These are phyloP conservation scores for Stegodyphus mimosarum DNA, from an alignment of 1,140 invertebrate genomes.

Conservation along the genomic window DNA sequence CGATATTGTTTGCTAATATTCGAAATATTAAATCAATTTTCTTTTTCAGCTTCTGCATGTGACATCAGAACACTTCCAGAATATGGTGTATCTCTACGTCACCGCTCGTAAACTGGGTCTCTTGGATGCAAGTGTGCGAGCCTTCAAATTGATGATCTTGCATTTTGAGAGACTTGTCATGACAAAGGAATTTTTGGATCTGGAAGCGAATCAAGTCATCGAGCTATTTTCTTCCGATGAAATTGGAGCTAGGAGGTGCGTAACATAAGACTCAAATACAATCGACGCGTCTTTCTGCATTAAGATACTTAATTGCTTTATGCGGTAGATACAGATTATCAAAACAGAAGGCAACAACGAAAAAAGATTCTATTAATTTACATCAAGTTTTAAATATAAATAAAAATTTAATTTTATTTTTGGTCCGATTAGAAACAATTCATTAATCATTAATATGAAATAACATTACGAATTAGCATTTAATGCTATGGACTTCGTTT, in stretches of 20 bases:
- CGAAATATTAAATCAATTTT: background rate
- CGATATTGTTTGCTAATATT: too few species aligned
- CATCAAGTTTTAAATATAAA: too few species aligned
- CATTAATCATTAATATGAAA: too few species aligned
- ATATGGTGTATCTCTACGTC: conserved; percentile 49
- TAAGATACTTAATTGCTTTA: too few species aligned
- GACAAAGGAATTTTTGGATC: conserved; percentile 33
- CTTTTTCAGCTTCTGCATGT: conserved; percentile 17
- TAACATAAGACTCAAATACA: background rate
- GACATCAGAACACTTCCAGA: conserved; percentile 14
- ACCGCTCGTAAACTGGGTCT: conserved; percentile 29
- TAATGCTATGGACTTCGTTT: too few species aligned
- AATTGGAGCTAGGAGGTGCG: conserved; percentile 54
- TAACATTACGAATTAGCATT: too few species aligned
- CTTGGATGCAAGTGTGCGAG: background rate
- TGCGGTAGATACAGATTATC: too few species aligned
- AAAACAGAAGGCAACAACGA: too few species aligned
- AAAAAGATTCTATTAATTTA: too few species aligned
- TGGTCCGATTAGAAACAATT: too few species aligned
- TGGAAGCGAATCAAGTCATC: conserved; percentile 36
- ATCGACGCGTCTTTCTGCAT: background rate
- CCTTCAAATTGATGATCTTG: conserved; percentile 10
- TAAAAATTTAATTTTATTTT: too few species aligned
- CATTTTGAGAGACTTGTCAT: conserved; percentile 44
- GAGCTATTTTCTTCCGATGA: conserved; percentile 41